Evolutionary conservation across 92 coral and sea anemone species (phyloP).

Genomic region (Meandrina meandrites): DNA sequence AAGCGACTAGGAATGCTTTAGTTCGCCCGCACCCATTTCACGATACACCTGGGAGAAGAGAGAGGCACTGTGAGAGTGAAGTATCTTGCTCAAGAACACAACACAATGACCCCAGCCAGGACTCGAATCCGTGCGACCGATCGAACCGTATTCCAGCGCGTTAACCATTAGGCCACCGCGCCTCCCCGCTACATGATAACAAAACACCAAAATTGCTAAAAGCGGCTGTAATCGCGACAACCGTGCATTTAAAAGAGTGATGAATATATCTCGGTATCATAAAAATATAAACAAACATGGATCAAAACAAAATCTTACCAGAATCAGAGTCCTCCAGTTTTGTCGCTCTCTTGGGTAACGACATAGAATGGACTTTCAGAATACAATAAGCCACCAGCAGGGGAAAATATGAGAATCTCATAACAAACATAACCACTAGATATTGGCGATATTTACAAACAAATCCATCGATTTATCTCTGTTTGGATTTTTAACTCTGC

Average conservation of each 20-base stretch:
- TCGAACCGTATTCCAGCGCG: too few relatives aligned
- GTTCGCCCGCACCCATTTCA: too few relatives aligned
- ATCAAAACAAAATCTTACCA: slow-evolving; percentile 19
- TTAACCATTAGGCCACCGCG: too few relatives aligned
- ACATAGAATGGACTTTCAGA: not conserved
- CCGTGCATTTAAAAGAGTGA: too few relatives aligned
- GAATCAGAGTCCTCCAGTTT: slow-evolving; percentile 10
- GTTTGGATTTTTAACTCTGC: not conserved
- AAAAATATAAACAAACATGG: not conserved
- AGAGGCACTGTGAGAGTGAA: too few relatives aligned
- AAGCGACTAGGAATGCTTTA: too few relatives aligned
- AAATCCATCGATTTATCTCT: not conserved
- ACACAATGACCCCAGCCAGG: too few relatives aligned
- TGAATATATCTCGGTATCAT: too few relatives aligned
- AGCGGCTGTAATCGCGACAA: too few relatives aligned
- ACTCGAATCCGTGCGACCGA: too few relatives aligned
- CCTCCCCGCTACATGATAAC: not conserved
- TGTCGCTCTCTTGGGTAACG: slow-evolving; percentile 19
- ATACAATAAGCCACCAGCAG: slow-evolving; percentile 2
- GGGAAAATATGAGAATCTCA: not conserved
- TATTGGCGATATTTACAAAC: not conserved
- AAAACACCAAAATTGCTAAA: not conserved
- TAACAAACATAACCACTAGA: not conserved
- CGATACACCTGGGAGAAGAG: too few relatives aligned
- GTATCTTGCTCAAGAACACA: too few relatives aligned